Evolutionary conservation across 2,113 vertebrate genomes (phyloP).

Genomic region (Zosterops lateralis): DNA sequence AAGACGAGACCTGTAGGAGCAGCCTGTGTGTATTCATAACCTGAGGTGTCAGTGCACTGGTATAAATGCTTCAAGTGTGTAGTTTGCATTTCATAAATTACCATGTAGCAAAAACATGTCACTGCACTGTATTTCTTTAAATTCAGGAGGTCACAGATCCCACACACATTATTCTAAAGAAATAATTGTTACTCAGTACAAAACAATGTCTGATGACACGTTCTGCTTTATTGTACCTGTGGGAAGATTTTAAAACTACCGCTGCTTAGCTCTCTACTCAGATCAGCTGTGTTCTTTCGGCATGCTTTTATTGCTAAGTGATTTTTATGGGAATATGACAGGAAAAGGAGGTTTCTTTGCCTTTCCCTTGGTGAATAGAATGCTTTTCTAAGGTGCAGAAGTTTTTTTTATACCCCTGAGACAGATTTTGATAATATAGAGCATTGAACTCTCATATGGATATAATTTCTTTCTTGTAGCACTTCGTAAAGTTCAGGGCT

Average conservation of each 20-base stretch:
- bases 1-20: background rate
- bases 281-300: background rate
- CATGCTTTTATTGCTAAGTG: background rate
- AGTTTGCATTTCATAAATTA: background rate
- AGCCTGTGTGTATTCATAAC: background rate
- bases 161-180: background rate
- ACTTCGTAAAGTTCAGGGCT: background rate
- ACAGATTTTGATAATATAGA: background rate
- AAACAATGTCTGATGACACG: background rate
- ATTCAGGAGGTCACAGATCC: background rate
- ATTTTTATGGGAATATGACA: background rate
- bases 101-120: background rate
- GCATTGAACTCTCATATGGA: background rate
- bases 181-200: background rate
- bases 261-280: background rate
- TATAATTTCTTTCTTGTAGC: background rate
- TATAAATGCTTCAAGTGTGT: background rate
- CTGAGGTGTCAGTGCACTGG: background rate
- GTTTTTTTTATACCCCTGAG: background rate
- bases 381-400: background rate
- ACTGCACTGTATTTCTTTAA: background rate
- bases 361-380: background rate
- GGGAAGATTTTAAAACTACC: background rate
- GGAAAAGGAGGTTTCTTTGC: background rate
- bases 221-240: slow-evolving; percentile 8